Conservation (phyloP, 2,888 invertebrate genomes). For the Ctenicera cuprea region DNA sequence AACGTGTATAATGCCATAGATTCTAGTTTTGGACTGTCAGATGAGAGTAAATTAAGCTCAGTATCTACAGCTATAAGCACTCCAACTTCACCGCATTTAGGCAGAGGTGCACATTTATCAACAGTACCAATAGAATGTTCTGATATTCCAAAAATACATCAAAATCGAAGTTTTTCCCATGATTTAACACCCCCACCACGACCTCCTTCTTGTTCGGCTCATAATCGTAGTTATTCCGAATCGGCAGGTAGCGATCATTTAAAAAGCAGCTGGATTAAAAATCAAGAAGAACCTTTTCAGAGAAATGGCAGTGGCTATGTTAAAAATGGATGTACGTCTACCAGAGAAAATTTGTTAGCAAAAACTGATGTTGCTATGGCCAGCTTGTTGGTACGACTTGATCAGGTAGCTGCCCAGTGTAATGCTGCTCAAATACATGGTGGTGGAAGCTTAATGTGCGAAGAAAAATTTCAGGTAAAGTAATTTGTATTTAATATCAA, state of each 20-base stretch:
- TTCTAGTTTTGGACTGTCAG: constrained; percentile 65
- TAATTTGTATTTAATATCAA: neutral
- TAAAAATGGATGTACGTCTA: constrained; percentile 66
- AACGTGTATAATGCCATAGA: constrained; percentile 78
- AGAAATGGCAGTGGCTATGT: constrained; percentile 50
- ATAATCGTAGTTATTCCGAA: constrained; percentile 45
- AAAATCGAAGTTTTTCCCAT: constrained; percentile 65
- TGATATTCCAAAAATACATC: constrained; percentile 52
- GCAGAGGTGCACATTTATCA: constrained; percentile 62
- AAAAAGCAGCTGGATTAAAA: constrained; percentile 36
- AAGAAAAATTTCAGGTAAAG: constrained; percentile 83
- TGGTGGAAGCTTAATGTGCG: constrained; percentile 84
- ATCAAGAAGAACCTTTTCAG: constrained; percentile 37
- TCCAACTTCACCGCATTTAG: constrained; percentile 70
- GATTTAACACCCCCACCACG: constrained; percentile 61
- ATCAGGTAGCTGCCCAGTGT: constrained; percentile 83
- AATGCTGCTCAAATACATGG: constrained; percentile 84
- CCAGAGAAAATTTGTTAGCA: constrained; percentile 76
- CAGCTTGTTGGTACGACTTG: constrained; percentile 80
- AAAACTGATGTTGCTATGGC: constrained; percentile 84
- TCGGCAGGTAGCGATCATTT: constrained; percentile 36
- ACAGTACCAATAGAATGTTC: constrained; percentile 59
- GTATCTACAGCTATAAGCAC: constrained; percentile 70
- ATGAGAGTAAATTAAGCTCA: constrained; percentile 52
- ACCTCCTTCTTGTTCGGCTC: constrained; percentile 38